Conservation (phyloP, 2,797 vertebrate species). For the Fratercula arctica region DNA sequence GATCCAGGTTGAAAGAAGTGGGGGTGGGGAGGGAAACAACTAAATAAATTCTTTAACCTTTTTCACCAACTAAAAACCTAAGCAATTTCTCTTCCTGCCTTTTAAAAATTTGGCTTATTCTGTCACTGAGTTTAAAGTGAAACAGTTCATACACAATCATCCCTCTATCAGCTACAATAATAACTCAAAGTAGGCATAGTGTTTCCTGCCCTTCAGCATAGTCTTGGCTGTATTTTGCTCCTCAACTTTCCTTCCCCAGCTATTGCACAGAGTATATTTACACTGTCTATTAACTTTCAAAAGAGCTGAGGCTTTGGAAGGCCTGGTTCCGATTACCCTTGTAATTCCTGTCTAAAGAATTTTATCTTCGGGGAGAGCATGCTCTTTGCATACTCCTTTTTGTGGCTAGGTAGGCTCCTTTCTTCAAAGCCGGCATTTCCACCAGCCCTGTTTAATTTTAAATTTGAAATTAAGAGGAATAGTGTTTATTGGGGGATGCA, state of each 20-base stretch:
- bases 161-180: neutral
- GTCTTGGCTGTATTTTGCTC: neutral
- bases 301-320: constrained; percentile 12
- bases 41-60: neutral
- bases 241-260: neutral
- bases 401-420: neutral
- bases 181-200: neutral
- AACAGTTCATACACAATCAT: neutral
- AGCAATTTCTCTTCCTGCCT: neutral
- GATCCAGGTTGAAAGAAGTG: neutral
- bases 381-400: neutral
- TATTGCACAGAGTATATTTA: constrained; percentile 12
- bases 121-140: neutral
- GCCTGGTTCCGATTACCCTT: constrained; percentile 34
- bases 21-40: neutral
- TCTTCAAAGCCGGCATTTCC: neutral
- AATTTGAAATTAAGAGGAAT: neutral
- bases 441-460: neutral
- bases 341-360: constrained; percentile 1
- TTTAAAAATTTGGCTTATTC: neutral
- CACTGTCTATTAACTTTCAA: constrained; percentile 45
- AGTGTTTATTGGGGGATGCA: neutral
- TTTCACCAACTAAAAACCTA: neutral
- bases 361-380: neutral
- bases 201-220: neutral